Evolutionary conservation across 2,113 vertebrate species (phyloP).

Genomic region (Rhombomys opimus): DNA sequence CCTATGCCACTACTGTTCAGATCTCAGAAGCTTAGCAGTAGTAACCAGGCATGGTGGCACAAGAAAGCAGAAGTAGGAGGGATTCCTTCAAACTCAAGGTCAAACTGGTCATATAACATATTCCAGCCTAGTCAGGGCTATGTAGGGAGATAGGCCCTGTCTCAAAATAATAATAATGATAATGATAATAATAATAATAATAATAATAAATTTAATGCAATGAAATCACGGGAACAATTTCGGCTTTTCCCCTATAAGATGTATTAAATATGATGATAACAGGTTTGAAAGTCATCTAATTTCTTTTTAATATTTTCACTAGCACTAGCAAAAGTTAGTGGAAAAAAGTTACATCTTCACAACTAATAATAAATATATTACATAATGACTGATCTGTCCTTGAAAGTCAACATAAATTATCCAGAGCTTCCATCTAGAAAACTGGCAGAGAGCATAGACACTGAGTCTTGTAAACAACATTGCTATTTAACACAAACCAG

Average conservation of each 20-base stretch:
- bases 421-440: constrained; percentile 33
- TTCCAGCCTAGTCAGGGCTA: not conserved
- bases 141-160: not conserved
- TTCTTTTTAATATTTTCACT: constrained; percentile 40
- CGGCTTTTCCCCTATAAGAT: not conserved
- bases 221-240: not conserved
- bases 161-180: not conserved
- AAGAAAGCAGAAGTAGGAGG: not conserved
- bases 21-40: not conserved
- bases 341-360: not conserved
- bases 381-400: constrained; percentile 18
- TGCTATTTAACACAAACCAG: constrained; percentile 14
- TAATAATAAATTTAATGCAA: not conserved
- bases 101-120: not conserved
- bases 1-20: not conserved
- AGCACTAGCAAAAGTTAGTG: constrained; percentile 3
- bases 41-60: not conserved
- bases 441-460: not conserved
- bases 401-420: constrained; percentile 12
- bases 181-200: not conserved
- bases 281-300: constrained; percentile 11
- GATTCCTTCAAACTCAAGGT: not conserved
- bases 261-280: not conserved
- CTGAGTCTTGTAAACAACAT: not conserved
- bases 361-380: constrained; percentile 32